Conservation (phyloP, 2,888 invertebrate species). For the Mesorhabditis sp. region DNA sequence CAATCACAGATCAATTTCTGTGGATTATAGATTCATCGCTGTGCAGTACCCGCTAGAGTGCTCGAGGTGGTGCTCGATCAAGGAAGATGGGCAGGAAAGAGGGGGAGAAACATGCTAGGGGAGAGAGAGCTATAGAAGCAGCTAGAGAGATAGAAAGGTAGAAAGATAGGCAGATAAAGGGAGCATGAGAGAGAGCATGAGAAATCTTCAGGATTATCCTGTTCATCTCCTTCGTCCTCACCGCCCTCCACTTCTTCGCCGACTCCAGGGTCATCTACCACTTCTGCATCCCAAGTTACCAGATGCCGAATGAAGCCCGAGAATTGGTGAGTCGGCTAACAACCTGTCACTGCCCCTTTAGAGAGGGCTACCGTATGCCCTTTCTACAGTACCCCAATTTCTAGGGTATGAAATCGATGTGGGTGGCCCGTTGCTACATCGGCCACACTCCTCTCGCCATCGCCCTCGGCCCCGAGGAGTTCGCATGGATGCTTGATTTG, state of each 20-base stretch:
- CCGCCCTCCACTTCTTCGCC: conserved; percentile 27
- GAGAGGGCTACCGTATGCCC: conserved; percentile 1
- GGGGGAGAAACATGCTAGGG: too few species aligned
- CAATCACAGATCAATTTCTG: neutral
- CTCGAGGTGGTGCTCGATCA: conserved; percentile 30
- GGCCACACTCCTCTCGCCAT: neutral
- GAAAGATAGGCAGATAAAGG: neutral
- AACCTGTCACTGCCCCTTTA: too few species aligned
- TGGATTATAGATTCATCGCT: conserved; percentile 34
- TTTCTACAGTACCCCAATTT: conserved; percentile 10
- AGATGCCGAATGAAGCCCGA: neutral
- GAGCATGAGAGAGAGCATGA: neutral
- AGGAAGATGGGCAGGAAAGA: conserved; percentile 28
- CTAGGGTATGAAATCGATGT: conserved; percentile 19
- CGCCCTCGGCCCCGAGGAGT: neutral
- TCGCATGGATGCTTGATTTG: conserved; percentile 10
- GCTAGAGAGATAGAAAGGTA: neutral
- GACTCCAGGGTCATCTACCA: conserved; percentile 37
- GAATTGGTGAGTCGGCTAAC: too few species aligned
- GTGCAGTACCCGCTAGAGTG: conserved; percentile 42
- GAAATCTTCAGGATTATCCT: conserved; percentile 25
- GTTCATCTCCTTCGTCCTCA: conserved; percentile 23
- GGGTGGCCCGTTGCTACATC: conserved; percentile 21
- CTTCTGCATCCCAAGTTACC: conserved; percentile 20
- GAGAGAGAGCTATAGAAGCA: too few species aligned